Conservation (phyloP, 2,888 invertebrate species). For the Deilephila porcellus region DNA sequence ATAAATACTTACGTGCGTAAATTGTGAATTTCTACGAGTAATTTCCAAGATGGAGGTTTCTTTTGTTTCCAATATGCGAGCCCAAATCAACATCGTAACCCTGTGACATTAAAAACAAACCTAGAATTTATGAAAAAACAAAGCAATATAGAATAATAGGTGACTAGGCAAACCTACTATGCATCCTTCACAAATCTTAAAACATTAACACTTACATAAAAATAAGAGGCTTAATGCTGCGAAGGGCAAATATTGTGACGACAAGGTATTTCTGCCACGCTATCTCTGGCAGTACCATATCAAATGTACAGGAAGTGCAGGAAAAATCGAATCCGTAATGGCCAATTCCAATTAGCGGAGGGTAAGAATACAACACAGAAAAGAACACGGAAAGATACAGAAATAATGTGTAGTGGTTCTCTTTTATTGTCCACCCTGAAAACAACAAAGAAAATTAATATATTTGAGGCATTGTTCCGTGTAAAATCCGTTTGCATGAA, state of each 20-base stretch:
- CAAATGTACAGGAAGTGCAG: conserved; percentile 70
- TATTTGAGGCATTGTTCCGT: background rate
- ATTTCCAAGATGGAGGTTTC: background rate
- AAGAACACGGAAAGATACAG: conserved; percentile 63
- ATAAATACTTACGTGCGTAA: conserved; percentile 41
- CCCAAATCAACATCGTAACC: conserved; percentile 60
- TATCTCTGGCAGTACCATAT: conserved; percentile 62
- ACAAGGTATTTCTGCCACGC: conserved; percentile 61
- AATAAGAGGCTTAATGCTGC: conserved; percentile 67
- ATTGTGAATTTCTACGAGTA: conserved; percentile 19
- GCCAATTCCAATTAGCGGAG: conserved; percentile 71
- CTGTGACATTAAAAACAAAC: conserved; percentile 45
- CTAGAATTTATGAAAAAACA: too few species aligned
- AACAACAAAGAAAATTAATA: background rate
- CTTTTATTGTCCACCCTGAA: conserved; percentile 59
- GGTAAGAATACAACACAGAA: conserved; percentile 64
- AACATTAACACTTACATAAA: conserved; percentile 65
- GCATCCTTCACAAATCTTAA: conserved; percentile 17
- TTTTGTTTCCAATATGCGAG: conserved; percentile 52
- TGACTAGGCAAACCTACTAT: background rate
- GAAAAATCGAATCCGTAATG: conserved; percentile 70
- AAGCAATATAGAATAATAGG: background rate
- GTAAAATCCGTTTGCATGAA: too few species aligned
- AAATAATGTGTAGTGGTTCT: conserved; percentile 64
- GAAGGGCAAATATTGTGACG: conserved; percentile 61